A percentile compares a stretch with the other conserved stretches of the same genome.
Evolutionary conservation across 2,888 invertebrate species (phyloP).

Genomic region (Philopedon plagiatum): DNA sequence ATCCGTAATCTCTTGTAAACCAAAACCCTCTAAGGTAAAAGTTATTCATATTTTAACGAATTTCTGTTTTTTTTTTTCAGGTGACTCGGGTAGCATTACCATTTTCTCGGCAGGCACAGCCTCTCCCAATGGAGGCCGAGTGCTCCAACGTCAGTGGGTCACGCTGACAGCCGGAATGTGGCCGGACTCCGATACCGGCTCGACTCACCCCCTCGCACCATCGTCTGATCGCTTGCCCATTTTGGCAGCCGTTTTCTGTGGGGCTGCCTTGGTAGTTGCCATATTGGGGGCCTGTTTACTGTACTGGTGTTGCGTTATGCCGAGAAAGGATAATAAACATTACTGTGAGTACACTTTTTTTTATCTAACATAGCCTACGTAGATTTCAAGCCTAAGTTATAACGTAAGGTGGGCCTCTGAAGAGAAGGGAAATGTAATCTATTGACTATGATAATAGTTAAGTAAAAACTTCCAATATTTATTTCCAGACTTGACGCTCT

Average conservation of each 20-base stretch:
- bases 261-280: conserved; percentile 77
- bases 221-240: conserved; percentile 67
- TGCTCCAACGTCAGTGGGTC: conserved; percentile 71
- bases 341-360: conserved; percentile 71
- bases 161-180: conserved; percentile 72
- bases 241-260: conserved; percentile 70
- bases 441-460: too few species aligned
- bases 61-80: conserved; percentile 56
- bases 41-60: too few species aligned
- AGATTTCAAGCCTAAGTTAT: too few species aligned
- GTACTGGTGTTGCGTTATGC: conserved; percentile 80
- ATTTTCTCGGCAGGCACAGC: conserved; percentile 53
- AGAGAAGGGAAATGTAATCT: too few species aligned
- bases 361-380: too few species aligned
- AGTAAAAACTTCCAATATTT: too few species aligned
- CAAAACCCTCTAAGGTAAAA: too few species aligned
- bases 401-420: too few species aligned
- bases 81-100: conserved; percentile 62
- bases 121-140: conserved; percentile 49
- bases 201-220: conserved; percentile 68
- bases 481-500: too few species aligned
- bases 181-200: conserved; percentile 67
- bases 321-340: conserved; percentile 79
- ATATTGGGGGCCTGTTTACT: conserved; percentile 76
- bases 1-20: too few species aligned